Conservation (phyloP, 1,140 invertebrate species). For the Acromyrmex heyeri region DNA sequence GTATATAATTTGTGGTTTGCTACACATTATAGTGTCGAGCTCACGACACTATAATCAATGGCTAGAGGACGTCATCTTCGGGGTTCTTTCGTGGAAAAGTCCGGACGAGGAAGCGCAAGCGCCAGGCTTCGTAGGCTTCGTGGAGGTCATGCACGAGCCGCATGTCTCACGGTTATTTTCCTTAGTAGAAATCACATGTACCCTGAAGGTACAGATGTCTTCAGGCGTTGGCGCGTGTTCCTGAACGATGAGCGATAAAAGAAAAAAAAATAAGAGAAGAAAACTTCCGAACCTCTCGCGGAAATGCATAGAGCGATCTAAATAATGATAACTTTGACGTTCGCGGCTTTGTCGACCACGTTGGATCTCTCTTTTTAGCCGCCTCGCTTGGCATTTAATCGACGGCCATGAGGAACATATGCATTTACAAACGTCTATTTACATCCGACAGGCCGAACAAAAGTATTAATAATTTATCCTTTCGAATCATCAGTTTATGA, state of each 20-base stretch:
- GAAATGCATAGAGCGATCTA: not conserved
- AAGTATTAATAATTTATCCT: constrained; percentile 48
- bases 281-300: not conserved
- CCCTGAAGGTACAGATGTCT: not conserved
- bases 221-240: not conserved
- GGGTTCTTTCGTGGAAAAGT: not conserved
- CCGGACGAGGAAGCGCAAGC: not conserved
- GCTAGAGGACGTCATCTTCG: not conserved
- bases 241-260: constrained; percentile 20
- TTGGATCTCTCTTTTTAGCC: constrained; percentile 27
- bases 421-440: constrained; percentile 46
- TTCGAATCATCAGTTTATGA: not conserved
- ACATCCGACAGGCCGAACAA: constrained; percentile 41
- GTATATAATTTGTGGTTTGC: not conserved
- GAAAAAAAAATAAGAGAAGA: not conserved
- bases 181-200: constrained; percentile 9
- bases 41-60: not conserved
- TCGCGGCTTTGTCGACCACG: not conserved
- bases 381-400: constrained; percentile 57
- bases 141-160: constrained; percentile 1
- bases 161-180: constrained; percentile 21
- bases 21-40: not conserved
- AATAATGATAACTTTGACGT: constrained; percentile 9
- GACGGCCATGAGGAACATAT: constrained; percentile 27
- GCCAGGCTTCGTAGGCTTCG: not conserved